phyloP scores from a whole-genome alignment of 2,113 vertebrate species.

The Mustelus asterias region DNA sequence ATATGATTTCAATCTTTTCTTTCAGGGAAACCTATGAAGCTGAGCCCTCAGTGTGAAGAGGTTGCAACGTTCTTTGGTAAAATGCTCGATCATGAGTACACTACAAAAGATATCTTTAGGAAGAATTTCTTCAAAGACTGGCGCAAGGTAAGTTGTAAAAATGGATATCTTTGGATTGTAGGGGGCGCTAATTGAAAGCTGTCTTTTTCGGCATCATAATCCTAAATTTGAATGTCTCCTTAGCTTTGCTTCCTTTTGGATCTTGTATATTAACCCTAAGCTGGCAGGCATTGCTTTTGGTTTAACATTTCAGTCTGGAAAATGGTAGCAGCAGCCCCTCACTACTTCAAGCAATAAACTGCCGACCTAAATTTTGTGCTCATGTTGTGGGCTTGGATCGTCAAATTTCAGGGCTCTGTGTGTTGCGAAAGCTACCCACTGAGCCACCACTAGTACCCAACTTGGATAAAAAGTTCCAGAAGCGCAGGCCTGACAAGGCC shows the following conservation, averaged over 20 bases:
- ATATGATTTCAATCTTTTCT: constrained; percentile 26
- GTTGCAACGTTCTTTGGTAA: constrained; percentile 94
- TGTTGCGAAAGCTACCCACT: background rate
- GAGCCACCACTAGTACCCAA: background rate
- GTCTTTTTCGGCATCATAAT: background rate
- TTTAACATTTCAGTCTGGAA: background rate
- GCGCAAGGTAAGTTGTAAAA: constrained; percentile 71
- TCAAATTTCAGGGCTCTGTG: background rate
- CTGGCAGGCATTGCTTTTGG: background rate
- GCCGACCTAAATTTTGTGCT: background rate
- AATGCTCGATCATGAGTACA: constrained; percentile 98
- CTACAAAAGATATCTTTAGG: constrained; percentile 92
- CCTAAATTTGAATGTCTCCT: background rate
- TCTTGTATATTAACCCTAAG: background rate
- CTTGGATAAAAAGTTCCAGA: background rate
- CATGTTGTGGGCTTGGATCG: background rate
- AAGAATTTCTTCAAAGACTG: constrained; percentile 98
- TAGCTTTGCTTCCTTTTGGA: background rate
- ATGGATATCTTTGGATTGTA: background rate
- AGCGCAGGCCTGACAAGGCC: background rate
- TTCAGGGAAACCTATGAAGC: constrained; percentile 82
- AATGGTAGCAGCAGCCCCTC: background rate
- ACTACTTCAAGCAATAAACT: background rate
- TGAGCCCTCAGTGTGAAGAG: constrained; percentile 83
- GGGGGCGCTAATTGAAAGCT: background rate